A percentile compares a stretch with the other conserved stretches of the same genome.
phyloP scores from a whole-genome alignment of 1,140 invertebrate species.

The Fopius arisanus region DNA sequence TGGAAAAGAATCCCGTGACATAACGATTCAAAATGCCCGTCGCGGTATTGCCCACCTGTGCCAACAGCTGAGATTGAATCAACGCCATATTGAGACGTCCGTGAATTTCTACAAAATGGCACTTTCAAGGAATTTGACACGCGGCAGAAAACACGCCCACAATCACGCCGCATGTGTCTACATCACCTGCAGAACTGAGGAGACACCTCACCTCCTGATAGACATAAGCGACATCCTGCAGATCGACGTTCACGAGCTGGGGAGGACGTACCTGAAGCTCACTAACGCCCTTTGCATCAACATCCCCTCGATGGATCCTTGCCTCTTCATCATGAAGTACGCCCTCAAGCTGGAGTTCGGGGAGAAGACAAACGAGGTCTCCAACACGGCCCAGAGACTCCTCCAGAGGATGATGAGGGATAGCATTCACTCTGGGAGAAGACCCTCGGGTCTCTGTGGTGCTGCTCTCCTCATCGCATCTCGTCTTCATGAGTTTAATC shows the following conservation, averaged over 20 bases:
- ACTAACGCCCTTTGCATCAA: slow-evolving; percentile 91
- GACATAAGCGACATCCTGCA: slow-evolving; percentile 97
- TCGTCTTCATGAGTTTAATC: slow-evolving; percentile 89
- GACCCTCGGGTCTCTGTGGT: slow-evolving; percentile 96
- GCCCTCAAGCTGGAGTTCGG: slow-evolving; percentile 94
- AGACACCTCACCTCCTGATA: slow-evolving; percentile 93
- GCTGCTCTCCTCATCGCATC: slow-evolving; percentile 96
- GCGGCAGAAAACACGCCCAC: slow-evolving; percentile 88
- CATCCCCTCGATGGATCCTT: slow-evolving; percentile 94
- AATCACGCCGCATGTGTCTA: slow-evolving; percentile 98
- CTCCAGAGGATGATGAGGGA: slow-evolving; percentile 98
- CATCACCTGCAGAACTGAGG: slow-evolving; percentile 94
- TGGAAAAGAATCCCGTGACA: slow-evolving; percentile 87
- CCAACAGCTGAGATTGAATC: slow-evolving; percentile 82
- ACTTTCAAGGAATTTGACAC: slow-evolving; percentile 83
- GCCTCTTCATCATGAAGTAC: slow-evolving; percentile 93
- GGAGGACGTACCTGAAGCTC: slow-evolving; percentile 89
- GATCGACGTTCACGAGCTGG: slow-evolving; percentile 95
- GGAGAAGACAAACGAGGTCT: slow-evolving; percentile 91
- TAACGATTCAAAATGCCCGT: slow-evolving; percentile 88
- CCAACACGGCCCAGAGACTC: slow-evolving; percentile 91
- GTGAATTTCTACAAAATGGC: slow-evolving; percentile 98
- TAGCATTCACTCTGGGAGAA: slow-evolving; percentile 93
- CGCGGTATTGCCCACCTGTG: slow-evolving; percentile 81
- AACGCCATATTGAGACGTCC: slow-evolving; percentile 91